Evolutionary conservation across 2,113 vertebrate genomes (phyloP).

Genomic region (Brachionichthys hirsutus): DNA sequence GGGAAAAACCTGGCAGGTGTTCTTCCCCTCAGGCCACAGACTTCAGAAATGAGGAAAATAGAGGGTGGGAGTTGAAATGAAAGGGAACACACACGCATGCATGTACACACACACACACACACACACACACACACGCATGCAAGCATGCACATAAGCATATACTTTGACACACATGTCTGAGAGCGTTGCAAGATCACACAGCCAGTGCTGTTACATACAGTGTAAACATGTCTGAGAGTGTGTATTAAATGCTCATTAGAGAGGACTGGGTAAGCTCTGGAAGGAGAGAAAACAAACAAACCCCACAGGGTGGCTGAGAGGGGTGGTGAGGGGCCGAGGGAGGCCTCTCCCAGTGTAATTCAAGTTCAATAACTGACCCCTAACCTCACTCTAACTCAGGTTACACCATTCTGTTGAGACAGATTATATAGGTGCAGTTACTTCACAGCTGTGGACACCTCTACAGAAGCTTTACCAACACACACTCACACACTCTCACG

Average conservation of each 20-base stretch:
- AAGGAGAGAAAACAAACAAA: slow-evolving; percentile 78
- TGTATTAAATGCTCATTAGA: slow-evolving; percentile 75
- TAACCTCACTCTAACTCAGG: slow-evolving; percentile 66
- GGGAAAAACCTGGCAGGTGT: slow-evolving; percentile 68
- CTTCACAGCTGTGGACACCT: slow-evolving; percentile 71
- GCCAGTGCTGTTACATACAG: slow-evolving; percentile 64
- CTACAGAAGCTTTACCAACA: slow-evolving; percentile 56
- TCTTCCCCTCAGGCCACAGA: slow-evolving; percentile 66
- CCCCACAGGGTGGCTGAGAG: slow-evolving; percentile 65
- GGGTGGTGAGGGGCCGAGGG: slow-evolving; percentile 44
- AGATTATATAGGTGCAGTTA: slow-evolving; percentile 69
- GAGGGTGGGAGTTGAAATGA: slow-evolving; percentile 58
- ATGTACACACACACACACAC: slow-evolving; percentile 10
- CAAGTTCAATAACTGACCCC: slow-evolving; percentile 77
- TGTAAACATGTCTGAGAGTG: slow-evolving; percentile 76
- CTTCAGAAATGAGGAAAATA: slow-evolving; percentile 67
- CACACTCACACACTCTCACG: slow-evolving; percentile 5
- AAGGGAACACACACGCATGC: slow-evolving; percentile 46
- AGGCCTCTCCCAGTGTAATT: slow-evolving; percentile 72
- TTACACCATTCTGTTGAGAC: slow-evolving; percentile 69
- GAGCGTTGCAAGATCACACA: slow-evolving; percentile 69
- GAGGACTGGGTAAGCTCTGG: slow-evolving; percentile 66
- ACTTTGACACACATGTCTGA: slow-evolving; percentile 51
- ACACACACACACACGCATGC: slow-evolving; percentile 16
- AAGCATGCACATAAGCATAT: slow-evolving; percentile 28